Conservation (phyloP, 2,797 vertebrate genomes). For the Darevskia nairensis region DNA sequence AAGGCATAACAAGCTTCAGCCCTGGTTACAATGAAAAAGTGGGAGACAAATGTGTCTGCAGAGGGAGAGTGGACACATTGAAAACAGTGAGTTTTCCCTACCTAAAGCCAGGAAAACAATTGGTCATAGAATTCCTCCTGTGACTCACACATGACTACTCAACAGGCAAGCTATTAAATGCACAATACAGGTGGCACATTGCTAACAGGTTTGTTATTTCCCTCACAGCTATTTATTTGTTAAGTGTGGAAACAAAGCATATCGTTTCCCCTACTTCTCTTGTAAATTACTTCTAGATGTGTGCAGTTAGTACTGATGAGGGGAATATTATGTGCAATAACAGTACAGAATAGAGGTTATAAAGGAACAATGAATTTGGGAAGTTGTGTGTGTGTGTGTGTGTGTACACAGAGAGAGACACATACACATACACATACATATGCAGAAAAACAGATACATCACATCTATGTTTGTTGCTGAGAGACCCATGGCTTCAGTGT, state of each 20-base stretch:
- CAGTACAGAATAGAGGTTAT: constrained; percentile 39
- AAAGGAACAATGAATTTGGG: constrained; percentile 40
- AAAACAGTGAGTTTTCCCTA: not conserved
- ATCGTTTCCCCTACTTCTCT: constrained; percentile 46
- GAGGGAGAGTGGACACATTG: not conserved
- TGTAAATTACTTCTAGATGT: constrained; percentile 34
- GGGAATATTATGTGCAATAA: constrained; percentile 50
- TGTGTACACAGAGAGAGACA: not conserved
- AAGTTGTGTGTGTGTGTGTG: not conserved
- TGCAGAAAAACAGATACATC: not conserved
- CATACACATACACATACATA: not conserved
- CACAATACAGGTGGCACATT: constrained; percentile 13
- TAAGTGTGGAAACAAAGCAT: constrained; percentile 29
- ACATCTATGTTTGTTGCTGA: constrained; percentile 24
- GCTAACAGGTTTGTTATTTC: constrained; percentile 52
- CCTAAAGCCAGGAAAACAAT: not conserved
- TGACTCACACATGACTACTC: constrained; percentile 13
- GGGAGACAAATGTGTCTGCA: not conserved
- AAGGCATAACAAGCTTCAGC: not conserved
- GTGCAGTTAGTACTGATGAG: constrained; percentile 59
- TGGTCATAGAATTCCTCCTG: not conserved
- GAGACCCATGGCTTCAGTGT: constrained; percentile 29
- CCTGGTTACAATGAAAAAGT: not conserved
- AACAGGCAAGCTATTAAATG: constrained; percentile 45
- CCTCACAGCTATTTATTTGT: constrained; percentile 55